Evolutionary conservation across 2,888 invertebrate species (phyloP).

Genomic region (Eilema caniola): DNA sequence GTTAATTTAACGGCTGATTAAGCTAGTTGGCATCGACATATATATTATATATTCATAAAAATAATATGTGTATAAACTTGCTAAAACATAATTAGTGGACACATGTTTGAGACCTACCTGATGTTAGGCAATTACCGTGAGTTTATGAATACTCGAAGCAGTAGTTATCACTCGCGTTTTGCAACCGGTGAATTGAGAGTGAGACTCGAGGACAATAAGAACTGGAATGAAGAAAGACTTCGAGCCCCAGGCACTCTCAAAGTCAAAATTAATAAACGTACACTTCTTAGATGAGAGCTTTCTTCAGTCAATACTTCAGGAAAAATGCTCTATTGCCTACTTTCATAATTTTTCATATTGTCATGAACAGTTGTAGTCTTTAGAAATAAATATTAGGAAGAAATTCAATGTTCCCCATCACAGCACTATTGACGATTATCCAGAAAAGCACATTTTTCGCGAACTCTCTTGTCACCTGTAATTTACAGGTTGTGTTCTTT

Average conservation of each 20-base stretch:
- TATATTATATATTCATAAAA: too few relatives aligned
- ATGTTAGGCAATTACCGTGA: too few relatives aligned
- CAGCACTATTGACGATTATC: conserved; percentile 25
- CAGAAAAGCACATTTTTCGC: conserved; percentile 38
- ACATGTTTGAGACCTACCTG: background rate
- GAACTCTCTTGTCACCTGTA: conserved; percentile 35
- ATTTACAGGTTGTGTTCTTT: conserved; percentile 32
- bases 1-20: too few relatives aligned
- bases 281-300: background rate
- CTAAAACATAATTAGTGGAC: background rate
- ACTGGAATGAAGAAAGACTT: background rate
- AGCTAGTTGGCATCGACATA: too few relatives aligned
- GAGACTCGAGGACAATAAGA: background rate
- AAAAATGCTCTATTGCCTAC: background rate
- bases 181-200: background rate
- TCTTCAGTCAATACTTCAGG: background rate
- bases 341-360: background rate
- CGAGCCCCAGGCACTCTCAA: background rate
- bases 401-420: background rate
- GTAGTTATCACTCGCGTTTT: background rate
- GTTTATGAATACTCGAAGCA: too few relatives aligned
- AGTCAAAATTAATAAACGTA: background rate
- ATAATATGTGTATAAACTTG: background rate
- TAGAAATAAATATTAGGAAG: background rate
- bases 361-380: background rate